phyloP scores from a whole-genome alignment of 1,140 invertebrate genomes.

The Ceratina calcarata region DNA sequence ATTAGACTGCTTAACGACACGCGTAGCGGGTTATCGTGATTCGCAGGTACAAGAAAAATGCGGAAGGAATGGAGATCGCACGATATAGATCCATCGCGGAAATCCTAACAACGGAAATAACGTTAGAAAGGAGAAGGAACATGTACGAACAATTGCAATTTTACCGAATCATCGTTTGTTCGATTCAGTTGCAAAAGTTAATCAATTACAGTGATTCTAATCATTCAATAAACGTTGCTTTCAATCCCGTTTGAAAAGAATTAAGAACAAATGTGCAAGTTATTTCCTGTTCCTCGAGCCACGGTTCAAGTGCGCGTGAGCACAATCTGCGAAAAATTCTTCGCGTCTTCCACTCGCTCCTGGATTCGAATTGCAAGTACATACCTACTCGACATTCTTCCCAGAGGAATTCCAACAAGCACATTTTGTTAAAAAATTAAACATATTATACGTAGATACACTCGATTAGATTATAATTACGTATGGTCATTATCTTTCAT shows the following conservation, averaged over 20 bases:
- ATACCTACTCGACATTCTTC: conserved; percentile 7
- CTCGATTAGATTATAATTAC: conserved; percentile 12
- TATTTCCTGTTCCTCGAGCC: conserved; percentile 3
- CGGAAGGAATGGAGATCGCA: not conserved
- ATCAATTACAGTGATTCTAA: not conserved
- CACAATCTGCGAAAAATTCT: not conserved
- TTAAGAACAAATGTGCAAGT: not conserved
- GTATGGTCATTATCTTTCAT: not conserved
- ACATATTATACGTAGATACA: conserved; percentile 7
- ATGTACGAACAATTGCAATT: not conserved
- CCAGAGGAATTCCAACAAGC: not conserved
- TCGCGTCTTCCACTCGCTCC: not conserved
- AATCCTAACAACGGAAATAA: not conserved
- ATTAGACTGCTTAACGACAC: conserved; percentile 20
- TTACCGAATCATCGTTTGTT: not conserved
- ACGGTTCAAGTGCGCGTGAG: not conserved
- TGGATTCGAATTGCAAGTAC: conserved; percentile 23
- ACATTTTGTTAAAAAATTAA: not conserved
- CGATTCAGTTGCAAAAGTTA: not conserved
- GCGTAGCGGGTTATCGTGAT: not conserved
- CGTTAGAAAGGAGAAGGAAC: not conserved
- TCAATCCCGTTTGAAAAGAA: not conserved
- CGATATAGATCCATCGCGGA: not conserved
- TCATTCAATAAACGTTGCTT: not conserved
- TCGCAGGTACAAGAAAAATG: conserved; percentile 1